Conservation (phyloP, 2,797 vertebrate genomes). For the Ctenopoma kingsleyae region DNA sequence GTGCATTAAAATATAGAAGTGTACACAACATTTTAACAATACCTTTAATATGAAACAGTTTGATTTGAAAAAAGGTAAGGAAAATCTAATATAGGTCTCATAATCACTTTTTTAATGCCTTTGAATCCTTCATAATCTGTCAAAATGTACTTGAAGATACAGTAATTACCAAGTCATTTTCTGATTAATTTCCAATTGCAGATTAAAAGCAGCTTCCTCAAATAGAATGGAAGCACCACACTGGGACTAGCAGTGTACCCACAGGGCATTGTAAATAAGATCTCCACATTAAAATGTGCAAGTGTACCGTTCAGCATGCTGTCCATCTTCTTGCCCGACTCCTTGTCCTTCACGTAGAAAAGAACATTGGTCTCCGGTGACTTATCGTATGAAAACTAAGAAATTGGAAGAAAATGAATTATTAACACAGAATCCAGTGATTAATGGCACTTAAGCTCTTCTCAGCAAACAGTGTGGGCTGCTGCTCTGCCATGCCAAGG, state of each 20-base stretch:
- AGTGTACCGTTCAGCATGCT: constrained; percentile 92
- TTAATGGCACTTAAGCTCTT: constrained; percentile 75
- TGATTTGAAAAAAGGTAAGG: neutral
- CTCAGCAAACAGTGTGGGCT: constrained; percentile 68
- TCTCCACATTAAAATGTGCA: constrained; percentile 47
- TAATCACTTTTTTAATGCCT: neutral
- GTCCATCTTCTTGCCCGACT: constrained; percentile 90
- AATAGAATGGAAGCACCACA: constrained; percentile 20
- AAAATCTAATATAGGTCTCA: constrained; percentile 11
- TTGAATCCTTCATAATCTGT: constrained; percentile 19
- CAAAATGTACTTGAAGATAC: constrained; percentile 25
- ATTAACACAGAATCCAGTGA: constrained; percentile 75
- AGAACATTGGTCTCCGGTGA: constrained; percentile 90
- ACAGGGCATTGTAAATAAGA: constrained; percentile 47
- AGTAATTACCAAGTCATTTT: constrained; percentile 42
- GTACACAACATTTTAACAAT: neutral
- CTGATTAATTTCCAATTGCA: constrained; percentile 33
- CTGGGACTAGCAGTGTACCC: constrained; percentile 22
- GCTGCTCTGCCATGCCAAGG: constrained; percentile 54
- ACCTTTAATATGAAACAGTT: neutral
- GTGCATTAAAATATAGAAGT: neutral
- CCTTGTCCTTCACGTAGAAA: constrained; percentile 89
- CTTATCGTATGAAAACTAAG: constrained; percentile 89
- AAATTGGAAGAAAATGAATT: constrained; percentile 69
- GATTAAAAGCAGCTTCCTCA: constrained; percentile 40